These are phyloP conservation scores for Pseudomyrmex gracilis DNA, from an alignment of 1,140 invertebrate genomes.

Conservation along the genomic window DNA sequence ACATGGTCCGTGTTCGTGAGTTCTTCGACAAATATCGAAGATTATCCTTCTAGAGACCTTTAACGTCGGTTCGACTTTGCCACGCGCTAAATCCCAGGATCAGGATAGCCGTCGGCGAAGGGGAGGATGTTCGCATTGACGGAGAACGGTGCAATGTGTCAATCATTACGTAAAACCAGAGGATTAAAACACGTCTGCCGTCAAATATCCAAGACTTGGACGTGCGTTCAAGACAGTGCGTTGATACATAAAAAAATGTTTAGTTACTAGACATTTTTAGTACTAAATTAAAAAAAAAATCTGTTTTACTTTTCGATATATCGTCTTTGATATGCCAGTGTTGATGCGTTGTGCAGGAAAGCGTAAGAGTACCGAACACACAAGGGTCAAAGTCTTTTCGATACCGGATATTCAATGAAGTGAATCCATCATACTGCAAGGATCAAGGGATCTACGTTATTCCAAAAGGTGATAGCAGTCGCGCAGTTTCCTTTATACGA, in stretches of 20 bases:
- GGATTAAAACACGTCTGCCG: conserved; percentile 74
- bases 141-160: conserved; percentile 71
- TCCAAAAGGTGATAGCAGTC: conserved; percentile 62
- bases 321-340: conserved; percentile 1
- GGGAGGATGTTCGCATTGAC: conserved; percentile 44
- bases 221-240: neutral
- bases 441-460: conserved; percentile 70
- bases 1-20: conserved; percentile 5
- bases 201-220: neutral
- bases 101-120: conserved; percentile 37
- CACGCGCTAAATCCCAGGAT: conserved; percentile 45
- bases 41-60: conserved; percentile 28
- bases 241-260: neutral
- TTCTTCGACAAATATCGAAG: conserved; percentile 7
- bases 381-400: conserved; percentile 73
- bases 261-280: too few relatives aligned
- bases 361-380: conserved; percentile 60
- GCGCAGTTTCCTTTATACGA: conserved; percentile 26
- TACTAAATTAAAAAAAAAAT: too few relatives aligned
- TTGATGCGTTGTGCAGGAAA: neutral
- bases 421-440: conserved; percentile 77
- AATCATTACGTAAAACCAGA: conserved; percentile 78
- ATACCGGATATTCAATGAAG: conserved; percentile 79
- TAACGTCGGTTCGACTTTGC: conserved; percentile 48
- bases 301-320: neutral